These are phyloP conservation scores for Choristoneura rosaceana DNA, from an alignment of 2,888 invertebrate species.

Conservation along the genomic window DNA sequence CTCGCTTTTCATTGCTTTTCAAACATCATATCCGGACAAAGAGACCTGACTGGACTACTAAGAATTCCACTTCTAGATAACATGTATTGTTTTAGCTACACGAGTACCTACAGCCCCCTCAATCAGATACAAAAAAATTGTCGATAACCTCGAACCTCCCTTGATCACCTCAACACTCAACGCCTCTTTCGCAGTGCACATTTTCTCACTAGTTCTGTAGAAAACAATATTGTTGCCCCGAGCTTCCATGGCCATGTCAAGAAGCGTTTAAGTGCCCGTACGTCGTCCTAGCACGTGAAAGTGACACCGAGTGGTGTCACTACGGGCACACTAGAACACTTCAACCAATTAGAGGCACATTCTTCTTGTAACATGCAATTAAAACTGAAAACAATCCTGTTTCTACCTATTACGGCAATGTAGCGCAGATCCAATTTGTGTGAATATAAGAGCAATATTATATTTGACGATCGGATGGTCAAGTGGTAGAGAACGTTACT, in stretches of 20 bases:
- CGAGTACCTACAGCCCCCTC: too few relatives aligned
- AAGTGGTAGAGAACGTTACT: too few relatives aligned
- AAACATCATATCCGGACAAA: too few relatives aligned
- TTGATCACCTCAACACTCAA: too few relatives aligned
- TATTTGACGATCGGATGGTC: too few relatives aligned
- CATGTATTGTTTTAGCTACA: too few relatives aligned
- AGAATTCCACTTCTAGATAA: too few relatives aligned
- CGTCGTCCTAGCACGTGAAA: neutral
- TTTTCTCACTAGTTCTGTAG: neutral
- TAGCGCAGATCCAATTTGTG: neutral
- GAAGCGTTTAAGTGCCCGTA: neutral
- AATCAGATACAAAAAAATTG: too few relatives aligned
- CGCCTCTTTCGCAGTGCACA: neutral
- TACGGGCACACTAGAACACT: slow-evolving; percentile 1
- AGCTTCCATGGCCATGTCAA: neutral
- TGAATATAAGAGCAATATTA: too few relatives aligned
- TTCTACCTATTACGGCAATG: neutral
- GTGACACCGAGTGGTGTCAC: slow-evolving; percentile 14
- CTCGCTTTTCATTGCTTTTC: too few relatives aligned
- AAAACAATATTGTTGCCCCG: neutral
- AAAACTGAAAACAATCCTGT: neutral
- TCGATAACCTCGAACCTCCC: too few relatives aligned
- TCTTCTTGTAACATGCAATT: slow-evolving; percentile 15
- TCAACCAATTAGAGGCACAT: slow-evolving; percentile 18
- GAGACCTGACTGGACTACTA: too few relatives aligned